These are phyloP conservation scores for Dipodomys stephensi DNA, from an alignment of 2,113 vertebrate genomes.

Conservation along the genomic window DNA sequence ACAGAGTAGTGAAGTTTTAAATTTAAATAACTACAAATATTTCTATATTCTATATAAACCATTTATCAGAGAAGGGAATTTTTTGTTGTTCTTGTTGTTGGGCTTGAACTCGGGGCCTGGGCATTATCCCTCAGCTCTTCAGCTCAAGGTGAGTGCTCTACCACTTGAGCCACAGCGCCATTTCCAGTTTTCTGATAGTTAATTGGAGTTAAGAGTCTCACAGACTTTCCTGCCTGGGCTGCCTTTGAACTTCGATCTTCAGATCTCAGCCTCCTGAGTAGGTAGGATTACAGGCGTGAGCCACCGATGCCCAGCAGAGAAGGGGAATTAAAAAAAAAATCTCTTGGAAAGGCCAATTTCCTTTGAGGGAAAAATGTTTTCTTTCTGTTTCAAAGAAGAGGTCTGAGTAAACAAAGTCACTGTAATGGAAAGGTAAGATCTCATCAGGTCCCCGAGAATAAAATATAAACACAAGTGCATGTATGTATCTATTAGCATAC, in stretches of 20 bases:
- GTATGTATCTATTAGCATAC: neutral
- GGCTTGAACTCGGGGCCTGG: no score
- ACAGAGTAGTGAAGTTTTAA: no score
- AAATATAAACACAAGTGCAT: neutral
- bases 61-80: constrained; percentile 7
- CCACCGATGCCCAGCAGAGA: no score
- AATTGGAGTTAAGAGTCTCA: no score
- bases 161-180: no score
- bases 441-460: neutral
- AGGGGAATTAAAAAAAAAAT: neutral
- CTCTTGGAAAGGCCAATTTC: neutral
- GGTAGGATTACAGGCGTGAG: no score
- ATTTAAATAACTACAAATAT: neutral
- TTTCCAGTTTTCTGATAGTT: no score
- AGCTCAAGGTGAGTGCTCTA: no score
- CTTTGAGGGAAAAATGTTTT: neutral
- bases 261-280: no score
- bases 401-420: neutral
- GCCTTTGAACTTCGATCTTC: no score
- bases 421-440: neutral
- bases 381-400: constrained; percentile 26
- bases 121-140: no score
- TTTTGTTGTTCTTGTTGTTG: neutral
- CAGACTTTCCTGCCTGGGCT: no score
- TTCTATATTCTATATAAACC: neutral